Evolutionary conservation across 2,797 vertebrate species (phyloP), one percentile per base, ranked within the genome.

Genomic region (Picus viridis): DNA sequence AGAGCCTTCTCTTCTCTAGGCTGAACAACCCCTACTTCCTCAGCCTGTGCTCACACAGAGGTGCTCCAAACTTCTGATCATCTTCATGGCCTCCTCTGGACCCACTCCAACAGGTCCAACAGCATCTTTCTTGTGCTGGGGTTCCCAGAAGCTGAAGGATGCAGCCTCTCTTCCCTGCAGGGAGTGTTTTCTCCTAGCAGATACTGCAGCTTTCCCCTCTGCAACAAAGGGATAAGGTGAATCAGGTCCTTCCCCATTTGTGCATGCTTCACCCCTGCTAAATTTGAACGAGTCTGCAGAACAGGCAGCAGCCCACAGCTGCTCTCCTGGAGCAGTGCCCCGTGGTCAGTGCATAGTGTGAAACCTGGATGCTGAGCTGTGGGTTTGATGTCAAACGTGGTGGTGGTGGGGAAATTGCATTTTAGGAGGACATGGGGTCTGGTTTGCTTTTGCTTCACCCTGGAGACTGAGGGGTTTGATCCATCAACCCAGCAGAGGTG

Each of bases 341-440:
- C 1, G 0, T 1, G 12, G 16, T 8, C 3, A 0, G 11, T 10
- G 32, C 3, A 0, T 1, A 2, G 41, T 2, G 7, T 16, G 36
- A 56, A 56, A 36, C 23, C 7, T 0, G 0, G 23, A 1, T 4
- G 41, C 49, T 30, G 34, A 30, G 26, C 57, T 41, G 8, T 2
- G 36, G 6, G 3, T 9, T 43, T 73, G 12, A 54, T 3, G 7
- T 26, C 43, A 9, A 7, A 5, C 16, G 7, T 7, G 0, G 13
- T 1, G 22, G 10, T 11, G 51, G 6, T 29, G 16, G 7, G 22
- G 59, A 85, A 43, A 47, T 1, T 14, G 51, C 3, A 9, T 78
- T 83, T 83, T 7, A 47, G 63, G 51, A 64, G 69, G 15, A 24
- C 58, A 1, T 0, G 0, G n/a, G 5, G 36, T 10, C 9, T 39